phyloP scores from a whole-genome alignment of 2,113 vertebrate species.

The Takifugu flavidus region DNA sequence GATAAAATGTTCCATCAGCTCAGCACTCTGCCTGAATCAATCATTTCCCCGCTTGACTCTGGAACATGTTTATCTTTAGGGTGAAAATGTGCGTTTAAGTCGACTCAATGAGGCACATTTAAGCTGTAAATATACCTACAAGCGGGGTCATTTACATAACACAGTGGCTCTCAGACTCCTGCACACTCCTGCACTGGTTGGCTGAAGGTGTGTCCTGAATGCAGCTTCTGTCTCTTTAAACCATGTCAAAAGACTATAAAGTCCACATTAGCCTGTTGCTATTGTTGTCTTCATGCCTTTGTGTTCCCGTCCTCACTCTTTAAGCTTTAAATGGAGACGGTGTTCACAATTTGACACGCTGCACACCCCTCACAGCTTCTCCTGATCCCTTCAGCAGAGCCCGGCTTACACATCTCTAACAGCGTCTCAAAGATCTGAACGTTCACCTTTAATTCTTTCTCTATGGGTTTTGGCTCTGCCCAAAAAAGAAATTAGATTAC shows the following conservation, averaged over 20 bases:
- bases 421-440: too few species aligned
- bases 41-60: conserved; percentile 42
- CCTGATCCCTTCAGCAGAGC: neutral
- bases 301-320: conserved; percentile 11
- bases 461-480: too few species aligned
- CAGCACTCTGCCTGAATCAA: conserved; percentile 45
- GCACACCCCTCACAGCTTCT: neutral
- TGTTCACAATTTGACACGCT: conserved; percentile 26
- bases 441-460: too few species aligned
- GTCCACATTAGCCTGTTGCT: conserved; percentile 10
- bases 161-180: conserved; percentile 40
- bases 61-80: conserved; percentile 56
- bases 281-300: conserved; percentile 32
- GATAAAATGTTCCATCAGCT: conserved; percentile 54
- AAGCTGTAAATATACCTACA: conserved; percentile 42
- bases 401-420: neutral
- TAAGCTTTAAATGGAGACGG: conserved; percentile 21
- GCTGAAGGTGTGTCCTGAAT: conserved; percentile 26
- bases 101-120: conserved; percentile 26
- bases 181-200: conserved; percentile 30
- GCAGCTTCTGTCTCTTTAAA: conserved; percentile 25
- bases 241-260: conserved; percentile 19
- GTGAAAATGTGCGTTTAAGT: conserved; percentile 40
- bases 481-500: too few species aligned
- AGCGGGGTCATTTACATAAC: conserved; percentile 54